Base-by-base conservation (phyloP, 2,888 invertebrate species). In the Bimastos eiseni region DNA sequence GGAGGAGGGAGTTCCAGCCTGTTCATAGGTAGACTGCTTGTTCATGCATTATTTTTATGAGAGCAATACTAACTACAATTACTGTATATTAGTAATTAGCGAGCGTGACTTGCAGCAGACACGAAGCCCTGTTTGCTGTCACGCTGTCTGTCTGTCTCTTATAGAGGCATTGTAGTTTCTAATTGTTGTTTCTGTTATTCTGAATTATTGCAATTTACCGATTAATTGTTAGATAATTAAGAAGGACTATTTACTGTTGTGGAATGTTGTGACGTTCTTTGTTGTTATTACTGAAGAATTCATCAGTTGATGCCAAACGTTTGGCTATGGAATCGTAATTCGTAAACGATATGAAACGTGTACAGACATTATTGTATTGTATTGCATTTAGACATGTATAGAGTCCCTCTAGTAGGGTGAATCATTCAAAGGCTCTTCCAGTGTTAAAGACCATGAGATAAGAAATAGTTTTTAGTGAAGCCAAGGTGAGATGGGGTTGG, bases 1-100 rank as follows among this genome's bases (percentile, higher is more conserved):
- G 70, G 70, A 70, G n/a, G 11, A n/a, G 70, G n/a, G 70, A 70
- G 30, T n/a, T 70, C 70, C 70, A 70, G 70, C 30, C 70, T 70
- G n/a, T 70, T 70, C 8, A n/a, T 70, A n/a, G n/a, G 4, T 70
- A 70, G 70, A n/a, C 70, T 8, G 70, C 55, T 30, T 70, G 19
- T 70, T 70, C 70, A n/a, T n/a, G 30, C n/a, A n/a, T 70, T 70
- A 70, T 70, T n/a, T 70, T 4, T 49, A 70, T n/a, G 6, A 70
- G n/a, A 70, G 70, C 70, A 70, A 70, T 70, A 70, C 70, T 70
- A 70, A 70, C 70, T 70, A 70, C n/a, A 70, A 70, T 70, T 70
- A 70, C n/a, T 11, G 70, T 70, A n/a, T 70, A 70, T n/a, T n/a
- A n/a, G 70, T 70, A 70, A 70, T n/a, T 70, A n/a, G n/a, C 30